Conservation (phyloP, 2,797 vertebrate genomes). For the Epinephelus malabaricus region DNA sequence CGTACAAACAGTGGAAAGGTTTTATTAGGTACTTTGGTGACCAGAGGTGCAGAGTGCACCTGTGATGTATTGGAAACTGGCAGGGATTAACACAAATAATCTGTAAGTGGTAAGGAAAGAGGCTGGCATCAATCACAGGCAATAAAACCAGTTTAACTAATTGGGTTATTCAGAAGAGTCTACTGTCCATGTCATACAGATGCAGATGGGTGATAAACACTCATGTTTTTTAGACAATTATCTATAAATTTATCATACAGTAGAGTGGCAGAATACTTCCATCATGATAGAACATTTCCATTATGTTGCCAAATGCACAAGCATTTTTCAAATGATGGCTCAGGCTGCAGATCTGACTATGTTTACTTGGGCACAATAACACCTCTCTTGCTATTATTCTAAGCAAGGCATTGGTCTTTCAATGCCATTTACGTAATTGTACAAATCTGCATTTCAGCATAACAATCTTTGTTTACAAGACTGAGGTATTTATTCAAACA, state of each 20-base stretch:
- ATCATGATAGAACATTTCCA: background rate
- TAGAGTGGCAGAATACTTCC: background rate
- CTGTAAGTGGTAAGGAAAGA: background rate
- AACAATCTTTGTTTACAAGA: conserved; percentile 31
- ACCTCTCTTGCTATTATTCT: conserved; percentile 6
- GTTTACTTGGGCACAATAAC: conserved; percentile 17
- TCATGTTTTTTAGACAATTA: conserved; percentile 4
- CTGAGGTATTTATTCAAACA: conserved; percentile 32
- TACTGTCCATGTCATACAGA: background rate
- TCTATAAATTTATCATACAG: background rate
- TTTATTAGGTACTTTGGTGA: conserved; percentile 15
- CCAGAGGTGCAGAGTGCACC: conserved; percentile 6
- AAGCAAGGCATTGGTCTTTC: background rate
- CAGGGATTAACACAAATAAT: background rate
- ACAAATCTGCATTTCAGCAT: conserved; percentile 37
- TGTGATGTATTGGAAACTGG: conserved; percentile 19
- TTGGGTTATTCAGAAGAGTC: background rate
- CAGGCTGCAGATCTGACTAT: conserved; percentile 20
- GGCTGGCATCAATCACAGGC: background rate
- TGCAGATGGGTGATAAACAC: background rate
- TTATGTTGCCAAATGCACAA: background rate
- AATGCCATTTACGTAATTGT: conserved; percentile 21
- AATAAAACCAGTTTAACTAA: conserved; percentile 2
- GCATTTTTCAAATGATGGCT: conserved; percentile 3
- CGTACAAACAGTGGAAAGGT: conserved; percentile 4